Evolutionary conservation across 2,888 invertebrate species (phyloP), one percentile per base, ranked within the genome.

Genomic region (Helicoverpa assulta): DNA sequence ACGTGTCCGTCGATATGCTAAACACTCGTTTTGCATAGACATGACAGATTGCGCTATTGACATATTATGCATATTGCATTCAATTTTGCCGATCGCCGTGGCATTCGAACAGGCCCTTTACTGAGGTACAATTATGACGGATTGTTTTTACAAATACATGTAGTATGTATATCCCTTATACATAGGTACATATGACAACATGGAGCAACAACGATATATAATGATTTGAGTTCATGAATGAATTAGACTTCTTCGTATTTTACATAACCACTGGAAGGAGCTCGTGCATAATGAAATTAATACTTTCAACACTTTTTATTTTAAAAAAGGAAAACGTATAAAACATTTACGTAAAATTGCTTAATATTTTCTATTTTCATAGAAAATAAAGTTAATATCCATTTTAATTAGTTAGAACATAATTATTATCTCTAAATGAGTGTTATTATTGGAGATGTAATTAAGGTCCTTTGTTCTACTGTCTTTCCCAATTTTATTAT

Each of bases 341-440:
- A 72, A 58, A 59, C 40, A 58, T 40, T 68, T 68, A 58, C 51
- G 10, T 12, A n/a, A 18, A 57, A 57, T 8, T 47, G 54, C 21
- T 54, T 67, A 51, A 54, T 55, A 67, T n/a, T n/a, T n/a, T n/a
- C n/a, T n/a, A 26, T 70, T 76, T 73, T 70, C 55, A 40, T 70
- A 57, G 56, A 21, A 70, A 82, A 76, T 69, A 66, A 62, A 21
- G 55, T 65, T 69, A 67, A 65, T 70, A 81, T 73, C 70, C 53
- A 70, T 78, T 81, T 75, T 81, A 83, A 81, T 83, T 81, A 81
- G 59, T 55, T 59, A 16, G 67, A 67, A 70, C 67, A 67, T 74
- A 59, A 76, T 73, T 76, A 76, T 76, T 73, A 83, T 81, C 54
- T 62, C 70, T 62, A 67, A 80, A 73, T 61, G 63, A 70, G 63